Base-by-base conservation (phyloP, 2,797 vertebrate genomes). In the Scolopax rusticola region DNA sequence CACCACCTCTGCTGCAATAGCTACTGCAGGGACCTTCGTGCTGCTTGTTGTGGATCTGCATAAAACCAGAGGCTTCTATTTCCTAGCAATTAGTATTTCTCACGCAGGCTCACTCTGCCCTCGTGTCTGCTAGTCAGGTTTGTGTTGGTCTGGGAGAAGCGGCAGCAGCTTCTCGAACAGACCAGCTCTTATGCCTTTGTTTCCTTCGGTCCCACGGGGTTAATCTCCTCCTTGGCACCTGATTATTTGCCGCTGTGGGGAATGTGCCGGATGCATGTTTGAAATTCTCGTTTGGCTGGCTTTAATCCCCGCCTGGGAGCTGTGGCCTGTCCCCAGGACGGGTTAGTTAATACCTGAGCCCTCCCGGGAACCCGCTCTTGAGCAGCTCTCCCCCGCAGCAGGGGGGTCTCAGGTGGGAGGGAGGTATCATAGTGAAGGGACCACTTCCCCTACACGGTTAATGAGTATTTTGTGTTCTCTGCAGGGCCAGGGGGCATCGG, bases 221-320 rank as follows among this genome's bases (percentile, higher is more conserved):
- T 96, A 95, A 96, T 96, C 95, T 95, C 75, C 63, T 86, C 25
- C 91, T 92, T 95, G 93, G 95, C 94, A 94, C 96, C 90, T 94
- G 93, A 92, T 96, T 93, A 87, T 97, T 95, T 93, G 64, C 64
- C 1, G 7, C 93, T 95, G 86, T 2, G 3, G 95, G 84, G 83
- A 74, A 41, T 77, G 43, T 79, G 60, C 76, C 1, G 11, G 41
- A 40, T 89, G 61, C 27, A 3, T 48, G 60, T 84, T 96, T 85
- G 90, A 80, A 95, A 93, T 96, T 95, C 86, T 93, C 86, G 63
- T 95, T 96, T 94, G 65, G 36, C 84, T 74, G 54, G 47, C 71
- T 92, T 91, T 96, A 96, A 96, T 97, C 90, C 71, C 71, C 3
- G 1, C 80, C 92, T 94, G 85, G 63, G 80, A 96, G 70, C 67